Evolutionary conservation across 2,888 invertebrate species (phyloP).

Genomic region (Cremastobaeus sp.): DNA sequence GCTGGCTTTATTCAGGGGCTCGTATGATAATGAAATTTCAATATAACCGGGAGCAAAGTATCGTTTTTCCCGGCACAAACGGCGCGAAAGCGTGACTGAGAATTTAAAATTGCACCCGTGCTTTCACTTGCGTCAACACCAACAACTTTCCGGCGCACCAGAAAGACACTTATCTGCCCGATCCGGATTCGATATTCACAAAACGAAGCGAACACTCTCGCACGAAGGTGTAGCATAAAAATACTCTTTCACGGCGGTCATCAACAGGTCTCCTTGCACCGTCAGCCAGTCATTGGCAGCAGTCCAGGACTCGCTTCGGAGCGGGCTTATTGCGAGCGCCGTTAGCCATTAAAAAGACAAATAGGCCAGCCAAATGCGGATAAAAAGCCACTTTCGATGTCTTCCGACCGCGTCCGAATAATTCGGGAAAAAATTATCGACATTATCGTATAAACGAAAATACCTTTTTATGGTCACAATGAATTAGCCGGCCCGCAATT

Average conservation of each 20-base stretch:
- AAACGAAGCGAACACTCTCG: conserved; percentile 23
- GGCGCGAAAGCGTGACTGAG: conserved; percentile 15
- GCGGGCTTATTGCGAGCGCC: conserved; percentile 52
- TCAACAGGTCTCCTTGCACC: conserved; percentile 69
- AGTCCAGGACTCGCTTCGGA: conserved; percentile 64
- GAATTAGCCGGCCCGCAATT: conserved; percentile 13
- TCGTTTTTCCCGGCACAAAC: conserved; percentile 11
- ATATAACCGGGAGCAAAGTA: conserved; percentile 4
- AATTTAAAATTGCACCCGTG: conserved; percentile 11
- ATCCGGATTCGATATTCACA: conserved; percentile 36
- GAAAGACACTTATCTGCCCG: conserved; percentile 19
- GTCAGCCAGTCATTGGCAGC: conserved; percentile 71
- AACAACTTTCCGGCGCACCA: conserved; percentile 17
- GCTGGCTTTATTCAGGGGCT: conserved; percentile 14
- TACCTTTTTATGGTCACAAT: conserved; percentile 13
- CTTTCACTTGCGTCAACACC: conserved; percentile 28
- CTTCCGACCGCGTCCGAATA: conserved; percentile 37
- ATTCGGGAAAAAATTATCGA: conserved; percentile 38
- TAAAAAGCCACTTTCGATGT: conserved; percentile 50
- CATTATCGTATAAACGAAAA: conserved; percentile 31
- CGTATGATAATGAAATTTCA: conserved; percentile 18
- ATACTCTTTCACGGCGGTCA: conserved; percentile 63
- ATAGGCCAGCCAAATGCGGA: conserved; percentile 48
- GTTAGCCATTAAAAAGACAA: conserved; percentile 58
- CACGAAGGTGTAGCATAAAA: conserved; percentile 52